These are phyloP conservation scores for Mallotus villosus DNA, from an alignment of 2,797 vertebrate genomes.

Conservation along the genomic window DNA sequence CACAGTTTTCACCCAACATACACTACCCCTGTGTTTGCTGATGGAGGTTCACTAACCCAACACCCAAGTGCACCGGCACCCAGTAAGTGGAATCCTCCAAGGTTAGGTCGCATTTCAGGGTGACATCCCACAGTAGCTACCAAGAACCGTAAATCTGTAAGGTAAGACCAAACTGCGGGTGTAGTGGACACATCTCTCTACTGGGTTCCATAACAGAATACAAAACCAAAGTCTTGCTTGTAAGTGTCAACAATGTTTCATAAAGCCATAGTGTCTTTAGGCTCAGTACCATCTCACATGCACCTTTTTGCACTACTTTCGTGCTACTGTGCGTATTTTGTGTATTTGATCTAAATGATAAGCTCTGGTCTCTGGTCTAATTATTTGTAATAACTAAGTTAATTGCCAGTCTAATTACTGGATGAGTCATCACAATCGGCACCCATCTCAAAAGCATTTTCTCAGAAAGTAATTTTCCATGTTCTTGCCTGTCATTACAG, in stretches of 20 bases:
- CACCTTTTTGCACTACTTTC: too few species aligned
- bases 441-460: too few species aligned
- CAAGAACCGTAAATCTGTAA: constrained; percentile 9
- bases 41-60: too few species aligned
- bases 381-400: background rate
- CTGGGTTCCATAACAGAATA: too few species aligned
- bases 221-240: background rate
- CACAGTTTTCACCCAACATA: too few species aligned
- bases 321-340: background rate
- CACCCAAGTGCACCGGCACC: background rate
- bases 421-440: too few species aligned
- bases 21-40: too few species aligned
- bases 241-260: background rate
- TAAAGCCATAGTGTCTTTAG: too few species aligned
- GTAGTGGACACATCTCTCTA: too few species aligned
- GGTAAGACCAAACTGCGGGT: constrained; percentile 12
- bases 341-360: background rate
- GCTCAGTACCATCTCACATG: too few species aligned
- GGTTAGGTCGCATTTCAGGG: constrained; percentile 28
- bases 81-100: constrained; percentile 17
- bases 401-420: constrained; percentile 3
- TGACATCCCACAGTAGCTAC: constrained; percentile 22
- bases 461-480: background rate
- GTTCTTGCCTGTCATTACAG: background rate
- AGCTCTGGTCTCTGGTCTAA: background rate